Evolutionary conservation across 1,140 invertebrate species (phyloP).

Genomic region (Ridgeia piscesae): DNA sequence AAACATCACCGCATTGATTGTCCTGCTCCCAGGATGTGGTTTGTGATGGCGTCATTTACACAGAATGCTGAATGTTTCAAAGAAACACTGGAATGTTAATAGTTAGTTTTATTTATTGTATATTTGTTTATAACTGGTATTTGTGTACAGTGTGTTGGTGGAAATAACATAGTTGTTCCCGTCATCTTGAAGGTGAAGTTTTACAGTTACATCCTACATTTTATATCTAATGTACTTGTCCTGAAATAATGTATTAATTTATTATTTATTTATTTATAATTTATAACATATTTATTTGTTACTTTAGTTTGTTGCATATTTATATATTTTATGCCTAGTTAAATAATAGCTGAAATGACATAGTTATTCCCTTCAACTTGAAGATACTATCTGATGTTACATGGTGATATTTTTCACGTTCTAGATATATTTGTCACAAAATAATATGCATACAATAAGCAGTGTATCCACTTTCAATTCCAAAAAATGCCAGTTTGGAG

Average conservation of each 20-base stretch:
- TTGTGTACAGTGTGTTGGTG: neutral
- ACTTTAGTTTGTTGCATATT: neutral
- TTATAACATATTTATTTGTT: neutral
- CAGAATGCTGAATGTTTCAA: neutral
- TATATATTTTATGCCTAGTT: neutral
- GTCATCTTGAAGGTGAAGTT: neutral
- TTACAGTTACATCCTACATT: neutral
- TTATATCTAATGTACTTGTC: neutral
- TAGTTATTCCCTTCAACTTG: neutral
- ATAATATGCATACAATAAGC: too few relatives aligned
- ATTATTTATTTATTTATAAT: neutral
- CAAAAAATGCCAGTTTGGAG: neutral
- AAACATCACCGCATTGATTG: constrained; percentile 49
- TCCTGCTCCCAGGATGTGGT: constrained; percentile 49
- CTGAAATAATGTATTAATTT: neutral
- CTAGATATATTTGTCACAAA: too few relatives aligned
- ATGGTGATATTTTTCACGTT: too few relatives aligned
- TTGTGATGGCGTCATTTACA: constrained; percentile 30
- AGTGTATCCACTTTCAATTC: too few relatives aligned
- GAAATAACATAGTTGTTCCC: neutral
- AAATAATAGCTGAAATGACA: neutral
- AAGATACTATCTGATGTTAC: too few relatives aligned
- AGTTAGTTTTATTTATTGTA: neutral
- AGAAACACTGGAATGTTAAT: neutral
- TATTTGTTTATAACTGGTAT: neutral